phyloP scores from a whole-genome alignment of 2,888 invertebrate species.

The Ernsta delagoae region DNA sequence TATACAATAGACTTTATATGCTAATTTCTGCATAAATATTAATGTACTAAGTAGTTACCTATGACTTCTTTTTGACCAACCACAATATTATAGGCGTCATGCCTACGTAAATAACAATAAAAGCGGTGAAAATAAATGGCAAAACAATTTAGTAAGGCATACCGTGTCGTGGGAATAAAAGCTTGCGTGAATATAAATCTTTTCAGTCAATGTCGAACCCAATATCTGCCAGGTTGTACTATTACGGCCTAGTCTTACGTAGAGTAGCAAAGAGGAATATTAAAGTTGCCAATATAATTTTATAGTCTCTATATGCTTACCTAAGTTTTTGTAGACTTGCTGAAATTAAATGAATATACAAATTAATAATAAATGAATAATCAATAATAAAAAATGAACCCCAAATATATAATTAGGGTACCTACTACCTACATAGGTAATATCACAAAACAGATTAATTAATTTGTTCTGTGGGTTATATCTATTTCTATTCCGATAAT shows the following conservation, averaged over 20 bases:
- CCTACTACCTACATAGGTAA: no score
- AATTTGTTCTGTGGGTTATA: no score
- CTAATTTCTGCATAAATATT: conserved; percentile 12
- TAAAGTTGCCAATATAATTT: no score
- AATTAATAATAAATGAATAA: no score
- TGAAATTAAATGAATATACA: no score
- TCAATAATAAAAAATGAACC: no score
- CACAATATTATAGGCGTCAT: neutral
- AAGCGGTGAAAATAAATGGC: conserved; percentile 32
- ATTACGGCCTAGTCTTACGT: conserved; percentile 21
- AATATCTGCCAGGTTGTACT: neutral
- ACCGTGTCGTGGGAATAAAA: conserved; percentile 35
- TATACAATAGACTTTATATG: conserved; percentile 10
- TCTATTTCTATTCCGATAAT: no score
- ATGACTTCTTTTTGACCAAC: neutral
- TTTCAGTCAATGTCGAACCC: conserved; percentile 37
- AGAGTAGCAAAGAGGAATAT: neutral
- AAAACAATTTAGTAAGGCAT: conserved; percentile 24
- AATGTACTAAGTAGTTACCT: neutral
- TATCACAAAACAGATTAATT: no score
- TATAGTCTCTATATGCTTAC: no score
- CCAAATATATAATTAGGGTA: no score
- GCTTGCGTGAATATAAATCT: conserved; percentile 41
- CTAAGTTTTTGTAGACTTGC: no score
- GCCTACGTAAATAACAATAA: conserved; percentile 1